These are phyloP conservation scores for Atherinomorus stipes DNA, from an alignment of 2,113 vertebrate genomes.

Conservation along the genomic window DNA sequence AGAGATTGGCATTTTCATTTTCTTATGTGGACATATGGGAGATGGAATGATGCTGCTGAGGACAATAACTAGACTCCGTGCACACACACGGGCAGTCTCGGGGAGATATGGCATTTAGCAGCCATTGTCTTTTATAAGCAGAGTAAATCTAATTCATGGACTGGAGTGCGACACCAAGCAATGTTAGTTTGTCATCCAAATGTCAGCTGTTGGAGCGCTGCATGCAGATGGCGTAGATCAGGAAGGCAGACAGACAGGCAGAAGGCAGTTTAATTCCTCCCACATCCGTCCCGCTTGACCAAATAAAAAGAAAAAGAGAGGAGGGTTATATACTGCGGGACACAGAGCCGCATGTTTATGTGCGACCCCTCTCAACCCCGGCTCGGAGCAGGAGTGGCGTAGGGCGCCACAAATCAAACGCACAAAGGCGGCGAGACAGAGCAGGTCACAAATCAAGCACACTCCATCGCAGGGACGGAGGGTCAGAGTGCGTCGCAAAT, in stretches of 20 bases:
- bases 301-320: neutral
- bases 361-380: slow-evolving; percentile 19
- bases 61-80: slow-evolving; percentile 35
- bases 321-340: slow-evolving; percentile 34
- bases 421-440: slow-evolving; percentile 23
- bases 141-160: slow-evolving; percentile 74
- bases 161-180: slow-evolving; percentile 56
- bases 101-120: slow-evolving; percentile 74
- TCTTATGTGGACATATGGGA: slow-evolving; percentile 40
- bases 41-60: slow-evolving; percentile 39
- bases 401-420: slow-evolving; percentile 61
- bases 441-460: slow-evolving; percentile 68
- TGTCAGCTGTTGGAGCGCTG: slow-evolving; percentile 63
- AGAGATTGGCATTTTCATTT: slow-evolving; percentile 61
- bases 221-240: slow-evolving; percentile 68
- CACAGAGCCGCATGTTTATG: slow-evolving; percentile 25
- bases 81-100: slow-evolving; percentile 23
- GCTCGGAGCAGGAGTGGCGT: neutral
- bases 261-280: slow-evolving; percentile 24
- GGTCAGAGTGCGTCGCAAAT: slow-evolving; percentile 67
- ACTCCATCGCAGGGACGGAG: slow-evolving; percentile 33
- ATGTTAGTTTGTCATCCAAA: slow-evolving; percentile 78
- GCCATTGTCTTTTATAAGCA: slow-evolving; percentile 76
- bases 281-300: neutral
- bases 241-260: slow-evolving; percentile 24